Base-by-base conservation (phyloP, 2,113 vertebrate genomes). In the Sylvietta virens region DNA sequence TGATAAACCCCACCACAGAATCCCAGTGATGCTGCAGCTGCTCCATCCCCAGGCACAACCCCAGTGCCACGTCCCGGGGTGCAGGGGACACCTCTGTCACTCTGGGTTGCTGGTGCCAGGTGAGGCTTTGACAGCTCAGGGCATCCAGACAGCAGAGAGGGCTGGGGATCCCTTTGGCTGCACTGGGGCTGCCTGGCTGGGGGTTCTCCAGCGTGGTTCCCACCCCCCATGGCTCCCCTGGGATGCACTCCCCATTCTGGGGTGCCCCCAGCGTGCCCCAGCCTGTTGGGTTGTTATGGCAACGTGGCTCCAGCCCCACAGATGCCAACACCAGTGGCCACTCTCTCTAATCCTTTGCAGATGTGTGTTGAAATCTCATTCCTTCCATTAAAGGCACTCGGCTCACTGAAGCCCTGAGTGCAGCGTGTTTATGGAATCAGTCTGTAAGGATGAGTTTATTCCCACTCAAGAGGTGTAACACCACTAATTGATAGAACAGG, bases 11-110 rank as follows among this genome's bases (percentile, higher is more conserved):
- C 67, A 16, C n/a, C 35, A 5, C 3, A 6, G 45, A 56, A 54
- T 39, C 27, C 64, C 45, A 1, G 37, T 9, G 81, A 6, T 28
- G 48, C 64, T 33, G 50, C 78, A 71, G 67, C 62, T 72, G 9
- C 47, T 80, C 23, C 18, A 2, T 30, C 13, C 76, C 20, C 50
- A 2, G 70, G 35, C 60, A 33, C 67, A 23, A 1, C 16, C 35
- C 44, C 24, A 8, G 45, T 3, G 18, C n/a, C 74, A 42, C 58
- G 35, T 5, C n/a, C 58, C 0, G 0, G 24, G 3, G 1, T 23
- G 11, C 37, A 0, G 7, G 64, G 71, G 35, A 61, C 57, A 15
- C 69, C 45, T 39, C 30, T 56, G 83, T 40, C 27, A 1, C n/a
- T 1, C 48, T 24, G 58, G 58, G 39, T 4, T 33, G 33, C 57